Evolutionary conservation across 2,797 vertebrate species (phyloP), one percentile per base, ranked within the genome.

Genomic region (Borostomias antarcticus): DNA sequence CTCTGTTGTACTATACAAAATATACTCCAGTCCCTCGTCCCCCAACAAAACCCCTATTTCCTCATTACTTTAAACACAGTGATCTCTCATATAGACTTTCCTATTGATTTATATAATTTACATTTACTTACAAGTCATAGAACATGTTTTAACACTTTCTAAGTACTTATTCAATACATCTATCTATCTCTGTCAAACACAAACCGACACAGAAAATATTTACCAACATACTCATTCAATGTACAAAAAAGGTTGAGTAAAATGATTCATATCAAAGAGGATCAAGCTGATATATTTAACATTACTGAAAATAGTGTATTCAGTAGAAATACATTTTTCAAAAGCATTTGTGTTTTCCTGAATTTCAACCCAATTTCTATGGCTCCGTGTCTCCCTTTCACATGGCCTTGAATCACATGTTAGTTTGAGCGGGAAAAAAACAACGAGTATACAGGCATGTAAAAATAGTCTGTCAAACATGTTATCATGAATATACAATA

Each of bases 51-150:
- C 13, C 59, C n/a, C 56, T 40, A 37, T 32, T 3, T 66, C 40
- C 54, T 58, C 59, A 28, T 26, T 23, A 61, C 19, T 68, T 71
- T 82, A 81, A 85, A 87, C 81, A 87, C 85, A 85, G 83, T 83
- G 80, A 89, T 81, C 75, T 59, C 79, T 81, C 69, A 68, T 77
- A 65, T 78, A 79, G 78, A 85, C 72, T 82, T 83, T 68, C 85
- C 77, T 82, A 75, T 69, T 78, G 68, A 89, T 80, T 85, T 29
- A 58, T 76, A 89, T 68, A 88, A 89, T 89, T 83, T 86, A 91
- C 88, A 91, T 85, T 86, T 81, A 91, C 82, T 89, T 89, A 92
- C 90, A 78, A 86, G 81, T 87, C 81, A 82, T 77, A 62, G 52
- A 60, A 81, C 82, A 83, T 77, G 76, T 85, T 66, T 85, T 64